Evolutionary conservation across 2,888 invertebrate species (phyloP).

Genomic region (Brenthis daphne): DNA sequence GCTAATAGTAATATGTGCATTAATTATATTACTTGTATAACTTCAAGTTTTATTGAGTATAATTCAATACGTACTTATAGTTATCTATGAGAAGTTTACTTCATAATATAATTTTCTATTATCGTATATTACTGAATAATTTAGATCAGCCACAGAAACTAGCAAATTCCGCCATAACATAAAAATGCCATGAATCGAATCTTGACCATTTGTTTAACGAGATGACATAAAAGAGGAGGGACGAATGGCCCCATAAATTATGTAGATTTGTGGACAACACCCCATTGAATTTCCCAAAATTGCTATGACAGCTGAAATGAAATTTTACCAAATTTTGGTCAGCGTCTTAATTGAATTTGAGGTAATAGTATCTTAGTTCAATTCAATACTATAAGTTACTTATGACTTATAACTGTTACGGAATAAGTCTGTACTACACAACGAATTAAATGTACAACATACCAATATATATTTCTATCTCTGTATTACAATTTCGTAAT

Average conservation of each 20-base stretch:
- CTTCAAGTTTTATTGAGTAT: too few relatives aligned
- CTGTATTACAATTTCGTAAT: too few relatives aligned
- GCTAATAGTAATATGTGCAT: too few relatives aligned
- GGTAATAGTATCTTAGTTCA: background rate
- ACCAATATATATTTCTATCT: too few relatives aligned
- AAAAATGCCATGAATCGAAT: constrained; percentile 29
- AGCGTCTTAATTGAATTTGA: constrained; percentile 14
- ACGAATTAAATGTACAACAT: too few relatives aligned
- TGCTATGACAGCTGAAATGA: constrained; percentile 11
- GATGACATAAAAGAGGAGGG: constrained; percentile 38
- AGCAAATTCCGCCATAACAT: background rate
- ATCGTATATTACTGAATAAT: background rate
- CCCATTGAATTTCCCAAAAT: constrained; percentile 26
- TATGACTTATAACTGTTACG: too few relatives aligned
- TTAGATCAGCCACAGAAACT: background rate
- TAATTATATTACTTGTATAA: too few relatives aligned
- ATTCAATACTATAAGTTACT: too few relatives aligned
- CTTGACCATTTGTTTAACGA: constrained; percentile 37
- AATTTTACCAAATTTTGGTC: constrained; percentile 14
- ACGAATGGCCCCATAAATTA: constrained; percentile 40
- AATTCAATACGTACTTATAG: too few relatives aligned
- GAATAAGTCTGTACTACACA: too few relatives aligned
- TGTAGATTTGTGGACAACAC: constrained; percentile 40
- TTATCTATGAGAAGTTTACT: too few relatives aligned
- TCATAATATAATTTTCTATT: too few relatives aligned